These are phyloP conservation scores for Engystomops pustulosus DNA, from an alignment of 2,113 vertebrate species.

Conservation along the genomic window DNA sequence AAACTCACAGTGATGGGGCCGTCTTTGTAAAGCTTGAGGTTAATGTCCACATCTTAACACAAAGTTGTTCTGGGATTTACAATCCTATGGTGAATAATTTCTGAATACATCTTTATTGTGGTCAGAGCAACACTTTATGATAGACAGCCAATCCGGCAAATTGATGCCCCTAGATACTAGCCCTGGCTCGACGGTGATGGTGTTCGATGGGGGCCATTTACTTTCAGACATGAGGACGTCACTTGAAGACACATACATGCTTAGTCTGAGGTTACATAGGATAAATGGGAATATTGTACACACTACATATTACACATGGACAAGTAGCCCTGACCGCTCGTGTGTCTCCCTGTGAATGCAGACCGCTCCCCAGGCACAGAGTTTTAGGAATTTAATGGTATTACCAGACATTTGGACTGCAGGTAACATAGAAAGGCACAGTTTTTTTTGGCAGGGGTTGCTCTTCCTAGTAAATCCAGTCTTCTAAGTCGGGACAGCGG, in stretches of 20 bases:
- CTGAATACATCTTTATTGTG: no score
- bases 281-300: neutral
- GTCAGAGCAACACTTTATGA: no score
- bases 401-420: neutral
- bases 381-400: neutral
- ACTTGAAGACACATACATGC: neutral
- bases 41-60: no score
- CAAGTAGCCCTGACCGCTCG: neutral
- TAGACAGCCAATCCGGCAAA: no score
- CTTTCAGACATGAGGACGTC: neutral
- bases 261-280: neutral
- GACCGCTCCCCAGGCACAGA: neutral
- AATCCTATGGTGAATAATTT: no score
- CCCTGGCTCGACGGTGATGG: no score
- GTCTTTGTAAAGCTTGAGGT: no score
- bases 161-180: no score
- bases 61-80: neutral
- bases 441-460: constrained; percentile 40
- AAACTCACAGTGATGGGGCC: no score
- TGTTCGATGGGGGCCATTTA: neutral
- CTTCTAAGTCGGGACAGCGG: constrained; percentile 79
- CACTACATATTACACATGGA: neutral
- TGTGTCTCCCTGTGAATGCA: neutral
- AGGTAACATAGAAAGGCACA: constrained; percentile 45
- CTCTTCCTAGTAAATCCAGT: neutral